These are phyloP conservation scores for Metalampra italica DNA, from an alignment of 2,888 invertebrate species.

Conservation along the genomic window DNA sequence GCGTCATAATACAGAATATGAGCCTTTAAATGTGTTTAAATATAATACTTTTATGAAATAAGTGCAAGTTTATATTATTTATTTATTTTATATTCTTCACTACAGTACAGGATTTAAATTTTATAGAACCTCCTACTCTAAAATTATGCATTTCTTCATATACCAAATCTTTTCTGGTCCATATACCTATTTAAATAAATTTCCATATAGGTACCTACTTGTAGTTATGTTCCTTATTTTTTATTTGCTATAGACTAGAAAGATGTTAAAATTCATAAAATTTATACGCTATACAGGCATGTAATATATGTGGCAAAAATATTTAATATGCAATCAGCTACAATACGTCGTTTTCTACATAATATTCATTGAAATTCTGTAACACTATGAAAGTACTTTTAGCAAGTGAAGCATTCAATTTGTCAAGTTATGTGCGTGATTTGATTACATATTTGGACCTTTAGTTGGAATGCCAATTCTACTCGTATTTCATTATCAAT, in stretches of 20 bases:
- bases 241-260: too few relatives aligned
- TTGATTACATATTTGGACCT: constrained; percentile 31
- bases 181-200: not conserved
- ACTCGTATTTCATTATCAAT: not conserved
- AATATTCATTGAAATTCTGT: not conserved
- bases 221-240: too few relatives aligned
- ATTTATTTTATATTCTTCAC: constrained; percentile 1
- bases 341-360: not conserved
- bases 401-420: not conserved
- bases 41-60: not conserved
- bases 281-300: not conserved
- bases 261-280: not conserved
- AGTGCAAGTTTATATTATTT: constrained; percentile 14
- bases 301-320: not conserved
- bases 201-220: not conserved
- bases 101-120: too few relatives aligned
- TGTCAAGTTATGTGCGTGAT: constrained; percentile 43
- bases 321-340: not conserved
- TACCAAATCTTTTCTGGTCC: constrained; percentile 8
- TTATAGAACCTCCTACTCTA: not conserved
- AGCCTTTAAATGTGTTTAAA: too few relatives aligned
- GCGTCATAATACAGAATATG: too few relatives aligned
- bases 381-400: not conserved
- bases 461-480: constrained; percentile 24
- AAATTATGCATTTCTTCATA: not conserved